Evolutionary conservation across 2,797 vertebrate species (phyloP).

Genomic region (Coluber constrictor): DNA sequence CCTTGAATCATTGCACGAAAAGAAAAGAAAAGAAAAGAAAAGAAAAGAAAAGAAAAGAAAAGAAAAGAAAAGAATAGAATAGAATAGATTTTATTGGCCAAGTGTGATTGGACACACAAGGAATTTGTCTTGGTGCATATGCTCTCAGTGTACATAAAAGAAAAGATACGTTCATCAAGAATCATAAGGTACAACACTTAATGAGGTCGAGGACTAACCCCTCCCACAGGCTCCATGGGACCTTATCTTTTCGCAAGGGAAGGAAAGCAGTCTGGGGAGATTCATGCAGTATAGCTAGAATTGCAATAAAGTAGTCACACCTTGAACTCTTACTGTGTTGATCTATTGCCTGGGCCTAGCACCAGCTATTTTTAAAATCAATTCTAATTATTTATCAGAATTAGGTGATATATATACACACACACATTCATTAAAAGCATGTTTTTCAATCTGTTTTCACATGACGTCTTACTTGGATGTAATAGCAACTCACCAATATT

Average conservation of each 20-base stretch:
- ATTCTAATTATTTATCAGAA: background rate
- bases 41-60: too few relatives aligned
- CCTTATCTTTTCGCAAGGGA: background rate
- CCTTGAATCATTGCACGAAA: background rate
- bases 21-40: too few relatives aligned
- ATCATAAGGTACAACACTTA: too few relatives aligned
- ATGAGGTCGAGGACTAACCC: background rate
- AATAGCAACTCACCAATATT: conserved; percentile 76
- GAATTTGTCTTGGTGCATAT: too few relatives aligned
- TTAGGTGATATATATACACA: background rate
- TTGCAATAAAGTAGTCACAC: background rate
- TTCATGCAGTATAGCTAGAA: background rate
- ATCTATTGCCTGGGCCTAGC: background rate
- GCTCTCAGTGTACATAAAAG: too few relatives aligned
- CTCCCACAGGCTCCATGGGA: background rate
- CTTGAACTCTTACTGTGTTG: background rate
- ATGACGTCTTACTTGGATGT: fast-evolving
- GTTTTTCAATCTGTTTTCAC: fast-evolving
- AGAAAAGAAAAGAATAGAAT: too few relatives aligned
- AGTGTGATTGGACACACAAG: too few relatives aligned
- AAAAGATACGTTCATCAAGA: too few relatives aligned
- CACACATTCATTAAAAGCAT: background rate
- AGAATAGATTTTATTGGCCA: too few relatives aligned
- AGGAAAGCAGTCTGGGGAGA: background rate
- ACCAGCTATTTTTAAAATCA: background rate